Base-by-base conservation (phyloP, 2,888 invertebrate species). In the Hypolimnas misippus region DNA sequence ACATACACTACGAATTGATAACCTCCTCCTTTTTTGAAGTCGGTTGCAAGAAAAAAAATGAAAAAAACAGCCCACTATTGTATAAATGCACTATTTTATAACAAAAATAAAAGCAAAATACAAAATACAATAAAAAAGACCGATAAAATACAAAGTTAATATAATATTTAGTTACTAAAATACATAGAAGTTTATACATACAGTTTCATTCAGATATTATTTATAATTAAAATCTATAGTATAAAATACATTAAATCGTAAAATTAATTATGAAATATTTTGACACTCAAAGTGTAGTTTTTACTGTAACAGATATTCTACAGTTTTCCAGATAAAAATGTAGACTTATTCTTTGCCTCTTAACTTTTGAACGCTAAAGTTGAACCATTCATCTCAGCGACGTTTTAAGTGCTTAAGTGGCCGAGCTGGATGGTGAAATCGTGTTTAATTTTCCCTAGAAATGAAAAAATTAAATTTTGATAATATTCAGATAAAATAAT, bases 331-430 rank as follows among this genome's bases (percentile, higher is more conserved):
- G 55, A 65, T 55, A 62, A 65, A 61, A 65, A 46, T 65, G 65
- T 62, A 58, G 58, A 58, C 55, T 64, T 62, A 55, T 56, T 63
- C 59, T 50, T 66, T 55, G 46, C 52, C 58, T 52, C 58, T 58
- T 62, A 56, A 55, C 61, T 61, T 67, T 62, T 71, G 68, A 79
- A 77, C 73, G 79, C 73, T 73, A 69, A 75, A 83, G 79, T 80
- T 74, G 67, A 76, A 74, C 72, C 81, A 83, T 85, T 86, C 82
- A 83, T 86, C 82, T 82, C 76, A 63, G 73, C 74, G 84, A 86
- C 85, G 76, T 79, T 84, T 86, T 85, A 85, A 87, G 86, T 85
- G 85, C 83, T 80, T 75, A 77, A 81, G 83, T 84, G 76, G 74
- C 73, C 63, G 63, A 67, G 71, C 67, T 76, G 70, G 79, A 80